Percentiles rank a stretch among this genome's conserved stretches.
phyloP scores from a whole-genome alignment of 2,113 vertebrate genomes.

The Arizona elegans region DNA sequence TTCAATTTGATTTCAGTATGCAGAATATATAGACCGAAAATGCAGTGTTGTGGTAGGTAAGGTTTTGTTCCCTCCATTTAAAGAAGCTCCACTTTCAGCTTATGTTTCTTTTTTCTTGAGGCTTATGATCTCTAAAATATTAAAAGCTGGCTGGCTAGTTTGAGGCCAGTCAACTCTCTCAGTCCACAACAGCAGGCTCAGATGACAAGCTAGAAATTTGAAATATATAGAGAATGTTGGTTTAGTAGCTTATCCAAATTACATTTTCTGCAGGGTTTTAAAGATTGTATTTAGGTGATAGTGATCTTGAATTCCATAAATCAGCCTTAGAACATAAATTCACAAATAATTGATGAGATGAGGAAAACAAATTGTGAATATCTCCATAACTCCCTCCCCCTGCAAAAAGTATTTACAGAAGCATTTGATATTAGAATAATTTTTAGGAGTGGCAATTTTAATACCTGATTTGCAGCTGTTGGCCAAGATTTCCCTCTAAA shows the following conservation, averaged over 20 bases:
- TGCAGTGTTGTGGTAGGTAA: too few relatives aligned
- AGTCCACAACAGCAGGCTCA: not conserved
- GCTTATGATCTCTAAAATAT: not conserved
- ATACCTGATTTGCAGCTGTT: not conserved
- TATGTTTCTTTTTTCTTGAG: not conserved
- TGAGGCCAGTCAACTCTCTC: not conserved
- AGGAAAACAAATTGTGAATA: not conserved
- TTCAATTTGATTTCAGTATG: not conserved
- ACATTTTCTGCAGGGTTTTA: not conserved
- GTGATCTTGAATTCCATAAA: not conserved
- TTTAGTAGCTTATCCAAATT: not conserved
- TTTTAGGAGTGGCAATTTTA: not conserved
- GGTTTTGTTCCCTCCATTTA: not conserved
- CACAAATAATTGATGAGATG: not conserved
- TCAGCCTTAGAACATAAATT: not conserved
- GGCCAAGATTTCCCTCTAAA: not conserved
- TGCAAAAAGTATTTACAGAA: not conserved
- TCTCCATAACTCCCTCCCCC: not conserved
- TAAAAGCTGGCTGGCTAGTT: not conserved
- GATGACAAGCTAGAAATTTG: not conserved
- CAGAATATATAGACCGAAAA: not conserved
- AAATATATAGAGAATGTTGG: not conserved
- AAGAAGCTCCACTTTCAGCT: not conserved
- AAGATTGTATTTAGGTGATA: not conserved
- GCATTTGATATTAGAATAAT: not conserved